A percentile compares a stretch with the other conserved stretches of the same genome.
phyloP scores from a whole-genome alignment of 2,888 invertebrate genomes.

The Eudemis profundana region DNA sequence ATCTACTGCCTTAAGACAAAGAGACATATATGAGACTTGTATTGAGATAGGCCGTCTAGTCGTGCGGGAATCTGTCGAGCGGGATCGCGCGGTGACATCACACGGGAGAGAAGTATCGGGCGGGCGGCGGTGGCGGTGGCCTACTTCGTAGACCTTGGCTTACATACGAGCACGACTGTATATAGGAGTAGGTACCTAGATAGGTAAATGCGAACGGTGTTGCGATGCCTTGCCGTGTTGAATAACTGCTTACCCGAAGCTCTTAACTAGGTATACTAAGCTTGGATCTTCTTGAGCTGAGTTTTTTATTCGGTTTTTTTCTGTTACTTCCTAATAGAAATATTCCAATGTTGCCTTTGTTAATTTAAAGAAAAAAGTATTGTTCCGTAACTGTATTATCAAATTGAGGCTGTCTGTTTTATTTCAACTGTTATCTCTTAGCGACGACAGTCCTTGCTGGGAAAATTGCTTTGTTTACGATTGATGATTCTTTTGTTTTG shows the following conservation, averaged over 20 bases:
- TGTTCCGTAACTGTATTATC: background rate
- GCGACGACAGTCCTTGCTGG: background rate
- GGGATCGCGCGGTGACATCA: background rate
- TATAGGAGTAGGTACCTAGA: background rate
- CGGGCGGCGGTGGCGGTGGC: background rate
- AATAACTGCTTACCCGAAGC: background rate
- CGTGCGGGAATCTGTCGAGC: background rate
- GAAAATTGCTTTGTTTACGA: background rate
- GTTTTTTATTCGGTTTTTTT: too few relatives aligned
- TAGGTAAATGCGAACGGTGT: background rate
- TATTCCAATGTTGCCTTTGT: background rate
- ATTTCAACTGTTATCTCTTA: background rate
- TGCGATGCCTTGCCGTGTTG: background rate
- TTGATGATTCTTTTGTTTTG: too few relatives aligned
- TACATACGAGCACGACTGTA: background rate
- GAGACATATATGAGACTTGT: too few relatives aligned
- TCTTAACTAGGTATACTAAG: background rate
- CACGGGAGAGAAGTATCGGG: background rate
- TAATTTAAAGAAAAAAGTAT: background rate
- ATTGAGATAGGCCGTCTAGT: too few relatives aligned
- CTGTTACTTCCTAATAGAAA: background rate
- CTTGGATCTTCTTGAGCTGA: background rate
- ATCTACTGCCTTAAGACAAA: too few relatives aligned
- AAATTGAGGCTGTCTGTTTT: background rate
- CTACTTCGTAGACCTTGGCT: slow-evolving; percentile 1